Conservation (phyloP, 35 echinoderm and acorn worm species). For the Hemicentrotus pulcherrimus region DNA sequence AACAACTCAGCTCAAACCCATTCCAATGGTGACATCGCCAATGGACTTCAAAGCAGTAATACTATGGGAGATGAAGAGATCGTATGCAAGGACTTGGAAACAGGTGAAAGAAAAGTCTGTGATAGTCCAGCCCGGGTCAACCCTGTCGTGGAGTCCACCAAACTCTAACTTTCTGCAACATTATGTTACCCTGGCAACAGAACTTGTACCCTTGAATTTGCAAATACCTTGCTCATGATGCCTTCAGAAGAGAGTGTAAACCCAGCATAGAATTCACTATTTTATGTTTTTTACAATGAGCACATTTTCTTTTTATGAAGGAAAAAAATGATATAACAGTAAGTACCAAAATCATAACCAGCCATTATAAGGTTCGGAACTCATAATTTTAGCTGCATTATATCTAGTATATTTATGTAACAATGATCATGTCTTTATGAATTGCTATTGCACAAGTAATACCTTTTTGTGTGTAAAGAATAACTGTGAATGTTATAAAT, state of each 20-base stretch:
- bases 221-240: constrained; percentile 11
- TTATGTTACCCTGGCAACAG: neutral
- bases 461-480: neutral
- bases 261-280: neutral
- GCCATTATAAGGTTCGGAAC: neutral
- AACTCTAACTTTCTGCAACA: neutral
- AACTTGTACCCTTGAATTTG: neutral
- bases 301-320: neutral
- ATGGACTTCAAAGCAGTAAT: neutral
- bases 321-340: neutral
- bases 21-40: constrained; percentile 31
- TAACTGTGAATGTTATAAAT: neutral
- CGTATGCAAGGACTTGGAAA: constrained; percentile 1
- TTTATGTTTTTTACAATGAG: neutral
- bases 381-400: neutral
- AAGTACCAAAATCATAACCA: neutral
- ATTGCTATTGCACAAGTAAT: neutral
- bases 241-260: neutral
- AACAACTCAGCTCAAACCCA: constrained; percentile 23
- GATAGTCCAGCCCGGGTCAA: neutral
- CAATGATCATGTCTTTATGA: neutral
- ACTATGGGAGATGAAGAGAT: neutral
- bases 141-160: constrained; percentile 15
- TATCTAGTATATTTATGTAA: neutral
- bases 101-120: constrained; percentile 5